A percentile compares a stretch with the other conserved stretches of the same genome.
phyloP scores from a whole-genome alignment of 2,888 invertebrate genomes.

The Invenusta paracnida region DNA sequence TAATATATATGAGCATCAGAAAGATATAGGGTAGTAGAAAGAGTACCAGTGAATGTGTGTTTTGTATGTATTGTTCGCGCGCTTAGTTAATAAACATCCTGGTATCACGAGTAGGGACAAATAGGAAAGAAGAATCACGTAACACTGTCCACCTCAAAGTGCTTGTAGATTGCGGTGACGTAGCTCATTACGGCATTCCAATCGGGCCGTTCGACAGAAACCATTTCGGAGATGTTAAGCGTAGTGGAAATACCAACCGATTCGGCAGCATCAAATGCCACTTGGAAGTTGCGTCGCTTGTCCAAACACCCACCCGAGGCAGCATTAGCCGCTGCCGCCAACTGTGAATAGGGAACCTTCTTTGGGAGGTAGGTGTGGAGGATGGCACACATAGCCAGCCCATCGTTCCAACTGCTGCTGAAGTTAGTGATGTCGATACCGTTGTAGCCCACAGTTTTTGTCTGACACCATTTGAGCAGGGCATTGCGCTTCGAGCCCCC shows the following conservation, averaged over 20 bases:
- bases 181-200: slow-evolving; percentile 94
- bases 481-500: slow-evolving; percentile 91
- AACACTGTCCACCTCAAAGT: slow-evolving; percentile 56
- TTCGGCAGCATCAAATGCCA: slow-evolving; percentile 83
- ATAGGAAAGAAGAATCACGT: too few species aligned
- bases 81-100: too few species aligned
- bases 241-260: slow-evolving; percentile 81
- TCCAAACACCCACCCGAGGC: background rate
- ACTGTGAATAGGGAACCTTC: slow-evolving; percentile 62
- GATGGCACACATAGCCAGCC: slow-evolving; percentile 81
- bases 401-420: slow-evolving; percentile 93
- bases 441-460: slow-evolving; percentile 55
- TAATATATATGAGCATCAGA: too few species aligned
- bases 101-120: too few species aligned
- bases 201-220: slow-evolving; percentile 84
- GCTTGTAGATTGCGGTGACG: slow-evolving; percentile 78
- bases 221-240: slow-evolving; percentile 86
- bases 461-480: slow-evolving; percentile 89
- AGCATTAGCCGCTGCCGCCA: background rate
- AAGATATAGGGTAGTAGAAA: too few species aligned
- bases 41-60: too few species aligned
- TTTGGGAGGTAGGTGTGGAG: slow-evolving; percentile 83
- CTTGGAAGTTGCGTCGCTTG: slow-evolving; percentile 6
- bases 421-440: slow-evolving; percentile 93
- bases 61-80: too few species aligned